phyloP scores from a whole-genome alignment of 2,888 invertebrate species.

The Panopea generosa region DNA sequence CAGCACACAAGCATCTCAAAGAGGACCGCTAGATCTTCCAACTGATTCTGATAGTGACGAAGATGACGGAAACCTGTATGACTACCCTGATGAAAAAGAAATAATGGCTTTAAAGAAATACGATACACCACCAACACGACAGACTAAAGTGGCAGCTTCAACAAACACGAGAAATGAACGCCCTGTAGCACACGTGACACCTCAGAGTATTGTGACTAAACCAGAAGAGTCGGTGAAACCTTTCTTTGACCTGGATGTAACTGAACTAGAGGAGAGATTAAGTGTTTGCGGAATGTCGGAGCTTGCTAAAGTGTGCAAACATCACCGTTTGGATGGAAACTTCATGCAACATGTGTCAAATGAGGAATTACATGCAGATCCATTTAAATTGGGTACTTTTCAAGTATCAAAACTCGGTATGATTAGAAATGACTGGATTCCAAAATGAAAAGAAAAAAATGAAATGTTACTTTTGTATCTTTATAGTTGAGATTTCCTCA shows the following conservation, averaged over 20 bases:
- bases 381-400: slow-evolving; percentile 15
- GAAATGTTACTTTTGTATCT: no score
- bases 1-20: no score
- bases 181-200: slow-evolving; percentile 13
- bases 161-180: no score
- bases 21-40: no score
- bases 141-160: no score
- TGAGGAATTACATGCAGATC: slow-evolving; percentile 7
- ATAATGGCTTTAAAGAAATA: not conserved
- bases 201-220: not conserved
- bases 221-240: slow-evolving; percentile 4
- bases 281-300: slow-evolving; percentile 9
- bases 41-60: no score
- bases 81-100: slow-evolving; percentile 17
- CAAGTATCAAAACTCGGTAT: slow-evolving; percentile 21
- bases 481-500: no score
- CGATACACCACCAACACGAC: not conserved
- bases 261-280: slow-evolving; percentile 27
- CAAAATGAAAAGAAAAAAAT: no score
- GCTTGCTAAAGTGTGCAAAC: slow-evolving; percentile 14
- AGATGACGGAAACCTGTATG: not conserved
- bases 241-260: slow-evolving; percentile 17
- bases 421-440: slow-evolving; percentile 36
- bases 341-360: slow-evolving; percentile 23
- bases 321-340: slow-evolving; percentile 19